Evolutionary conservation across 2,888 invertebrate genomes (phyloP).

Genomic region (Lasioglossum villosulum): DNA sequence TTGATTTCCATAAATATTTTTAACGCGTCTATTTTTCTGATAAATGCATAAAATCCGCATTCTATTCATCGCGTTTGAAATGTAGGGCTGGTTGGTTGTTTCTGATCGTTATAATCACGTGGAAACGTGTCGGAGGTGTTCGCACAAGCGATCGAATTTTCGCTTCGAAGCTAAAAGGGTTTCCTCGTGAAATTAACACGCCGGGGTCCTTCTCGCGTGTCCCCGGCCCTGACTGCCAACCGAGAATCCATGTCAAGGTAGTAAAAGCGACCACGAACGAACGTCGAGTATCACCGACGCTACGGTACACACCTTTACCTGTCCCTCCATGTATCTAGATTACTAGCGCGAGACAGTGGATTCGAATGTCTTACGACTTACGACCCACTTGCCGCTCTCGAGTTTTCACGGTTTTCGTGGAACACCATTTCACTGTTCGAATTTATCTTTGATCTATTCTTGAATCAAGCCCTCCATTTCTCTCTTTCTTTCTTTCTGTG

Average conservation of each 20-base stretch:
- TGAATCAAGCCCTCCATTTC: background rate
- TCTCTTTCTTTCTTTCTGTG: background rate
- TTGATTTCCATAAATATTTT: too few species aligned
- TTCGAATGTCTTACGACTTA: constrained; percentile 49
- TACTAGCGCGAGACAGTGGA: constrained; percentile 23
- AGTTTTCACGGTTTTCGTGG: constrained; percentile 46
- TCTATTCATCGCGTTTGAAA: background rate
- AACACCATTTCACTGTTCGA: background rate
- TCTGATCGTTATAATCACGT: background rate
- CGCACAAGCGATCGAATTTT: constrained; percentile 21
- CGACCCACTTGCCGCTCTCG: constrained; percentile 43
- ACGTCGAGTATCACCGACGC: constrained; percentile 45
- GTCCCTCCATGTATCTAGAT: constrained; percentile 34
- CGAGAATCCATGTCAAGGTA: constrained; percentile 82
- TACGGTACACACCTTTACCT: background rate
- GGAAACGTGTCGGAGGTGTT: background rate
- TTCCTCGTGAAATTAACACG: constrained; percentile 39
- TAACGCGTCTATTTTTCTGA: too few species aligned
- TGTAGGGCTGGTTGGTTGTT: background rate
- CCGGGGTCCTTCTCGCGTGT: constrained; percentile 57
- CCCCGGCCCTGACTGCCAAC: constrained; percentile 74
- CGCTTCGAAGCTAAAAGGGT: constrained; percentile 27
- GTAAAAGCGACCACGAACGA: constrained; percentile 78
- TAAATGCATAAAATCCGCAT: too few species aligned
- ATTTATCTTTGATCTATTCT: constrained; percentile 4